Evolutionary conservation across 2,888 invertebrate species (phyloP).

Genomic region (Lacanobia oleracea): DNA sequence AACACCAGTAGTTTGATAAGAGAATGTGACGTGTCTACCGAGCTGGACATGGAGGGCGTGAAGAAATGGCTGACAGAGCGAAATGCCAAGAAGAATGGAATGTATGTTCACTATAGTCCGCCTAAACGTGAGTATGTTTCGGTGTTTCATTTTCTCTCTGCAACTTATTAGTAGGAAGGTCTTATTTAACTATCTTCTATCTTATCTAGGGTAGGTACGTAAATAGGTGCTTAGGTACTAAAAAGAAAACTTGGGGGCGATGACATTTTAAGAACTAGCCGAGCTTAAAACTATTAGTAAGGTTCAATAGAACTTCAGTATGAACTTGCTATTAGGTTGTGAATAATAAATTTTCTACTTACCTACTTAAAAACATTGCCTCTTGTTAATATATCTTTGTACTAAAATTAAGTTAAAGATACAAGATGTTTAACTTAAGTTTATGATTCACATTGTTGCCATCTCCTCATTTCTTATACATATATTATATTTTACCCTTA

Average conservation of each 20-base stretch:
- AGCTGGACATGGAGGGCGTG: slow-evolving; percentile 79
- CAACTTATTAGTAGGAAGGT: too few species aligned
- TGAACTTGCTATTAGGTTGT: not conserved
- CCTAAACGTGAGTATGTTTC: slow-evolving; percentile 90
- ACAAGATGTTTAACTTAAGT: not conserved
- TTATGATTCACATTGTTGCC: too few species aligned
- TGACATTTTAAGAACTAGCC: not conserved
- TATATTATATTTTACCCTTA: too few species aligned
- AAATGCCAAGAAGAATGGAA: slow-evolving; percentile 84
- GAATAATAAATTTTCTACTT: slow-evolving; percentile 14
- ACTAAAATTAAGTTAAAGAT: not conserved
- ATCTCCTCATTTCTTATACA: too few species aligned
- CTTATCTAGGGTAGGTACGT: too few species aligned
- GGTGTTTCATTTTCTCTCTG: too few species aligned
- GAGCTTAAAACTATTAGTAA: not conserved
- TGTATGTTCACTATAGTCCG: slow-evolving; percentile 92
- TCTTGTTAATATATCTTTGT: not conserved
- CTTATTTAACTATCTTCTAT: too few species aligned
- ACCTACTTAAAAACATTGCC: not conserved
- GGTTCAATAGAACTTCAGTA: not conserved
- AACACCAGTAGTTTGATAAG: slow-evolving; percentile 8
- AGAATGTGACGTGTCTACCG: slow-evolving; percentile 25
- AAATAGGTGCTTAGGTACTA: too few species aligned
- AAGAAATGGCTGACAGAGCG: slow-evolving; percentile 81
- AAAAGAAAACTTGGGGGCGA: not conserved